phyloP scores from a whole-genome alignment of 2,888 invertebrate species.

The Drosophila greeni region DNA sequence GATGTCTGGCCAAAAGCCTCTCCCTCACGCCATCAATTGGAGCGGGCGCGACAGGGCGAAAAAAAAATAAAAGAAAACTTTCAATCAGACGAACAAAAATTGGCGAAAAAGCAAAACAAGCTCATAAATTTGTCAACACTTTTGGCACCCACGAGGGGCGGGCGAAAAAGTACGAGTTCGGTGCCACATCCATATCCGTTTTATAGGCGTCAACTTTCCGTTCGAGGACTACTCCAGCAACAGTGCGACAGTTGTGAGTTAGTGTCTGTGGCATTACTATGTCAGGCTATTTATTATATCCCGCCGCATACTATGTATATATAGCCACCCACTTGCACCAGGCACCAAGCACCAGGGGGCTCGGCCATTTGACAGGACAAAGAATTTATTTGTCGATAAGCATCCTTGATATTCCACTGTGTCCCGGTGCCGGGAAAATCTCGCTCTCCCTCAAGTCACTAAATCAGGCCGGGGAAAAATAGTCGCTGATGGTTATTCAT shows the following conservation, averaged over 20 bases:
- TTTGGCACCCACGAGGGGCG: constrained; percentile 40
- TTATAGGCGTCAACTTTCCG: constrained; percentile 62
- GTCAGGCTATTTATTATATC: constrained; percentile 50
- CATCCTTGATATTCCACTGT: constrained; percentile 30
- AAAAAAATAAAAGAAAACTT: constrained; percentile 50
- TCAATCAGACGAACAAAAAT: constrained; percentile 61
- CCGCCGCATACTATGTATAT: constrained; percentile 7
- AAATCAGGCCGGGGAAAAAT: constrained; percentile 28
- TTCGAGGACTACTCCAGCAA: constrained; percentile 40
- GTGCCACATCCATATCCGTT: constrained; percentile 45
- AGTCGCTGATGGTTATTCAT: constrained; percentile 30
- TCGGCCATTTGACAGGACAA: constrained; percentile 36
- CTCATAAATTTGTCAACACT: constrained; percentile 71
- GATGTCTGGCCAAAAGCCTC: constrained; percentile 20
- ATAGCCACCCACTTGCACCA: constrained; percentile 11
- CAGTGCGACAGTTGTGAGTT: constrained; percentile 58
- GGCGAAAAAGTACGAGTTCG: constrained; percentile 15
- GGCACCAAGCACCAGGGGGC: background rate
- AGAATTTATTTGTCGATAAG: constrained; percentile 44
- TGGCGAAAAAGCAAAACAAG: constrained; percentile 60
- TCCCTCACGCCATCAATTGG: constrained; percentile 55
- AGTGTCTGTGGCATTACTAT: constrained; percentile 56
- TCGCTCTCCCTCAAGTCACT: constrained; percentile 27
- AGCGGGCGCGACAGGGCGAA: background rate
- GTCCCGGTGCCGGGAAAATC: constrained; percentile 14